These are phyloP conservation scores for Caenorhabditis sp. DNA, from an alignment of 2,888 invertebrate genomes.

Conservation along the genomic window DNA sequence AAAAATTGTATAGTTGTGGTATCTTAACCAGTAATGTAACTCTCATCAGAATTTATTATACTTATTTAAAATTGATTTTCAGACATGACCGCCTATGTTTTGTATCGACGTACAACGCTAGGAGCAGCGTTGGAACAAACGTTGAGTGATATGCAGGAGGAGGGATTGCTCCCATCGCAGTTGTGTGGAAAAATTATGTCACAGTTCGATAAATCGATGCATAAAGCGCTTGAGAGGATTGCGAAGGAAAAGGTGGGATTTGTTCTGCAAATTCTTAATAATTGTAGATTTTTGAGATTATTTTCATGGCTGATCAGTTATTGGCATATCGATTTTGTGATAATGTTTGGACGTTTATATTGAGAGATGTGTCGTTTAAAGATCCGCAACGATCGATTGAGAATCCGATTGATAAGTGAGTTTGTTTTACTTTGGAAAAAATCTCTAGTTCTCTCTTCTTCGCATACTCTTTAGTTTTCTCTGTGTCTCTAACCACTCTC, in stretches of 20 bases:
- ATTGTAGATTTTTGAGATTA: conserved; percentile 80
- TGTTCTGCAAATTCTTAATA: neutral
- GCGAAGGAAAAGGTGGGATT: conserved; percentile 84
- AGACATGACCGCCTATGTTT: conserved; percentile 79
- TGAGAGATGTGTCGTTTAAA: conserved; percentile 94
- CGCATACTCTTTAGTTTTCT: too few species aligned
- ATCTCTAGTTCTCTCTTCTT: too few species aligned
- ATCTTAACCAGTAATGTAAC: too few species aligned
- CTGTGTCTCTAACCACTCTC: too few species aligned
- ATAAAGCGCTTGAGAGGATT: conserved; percentile 83
- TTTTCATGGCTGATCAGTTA: conserved; percentile 78
- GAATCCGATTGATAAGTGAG: conserved; percentile 29
- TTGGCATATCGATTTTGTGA: conserved; percentile 87
- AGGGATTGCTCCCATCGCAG: conserved; percentile 26
- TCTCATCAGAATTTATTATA: too few species aligned
- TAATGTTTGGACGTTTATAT: conserved; percentile 99
- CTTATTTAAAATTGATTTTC: neutral
- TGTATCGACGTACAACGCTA: conserved; percentile 94
- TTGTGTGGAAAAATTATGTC: conserved; percentile 80
- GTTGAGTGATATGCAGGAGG: conserved; percentile 82
- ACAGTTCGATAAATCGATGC: conserved; percentile 96
- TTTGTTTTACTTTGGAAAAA: neutral
- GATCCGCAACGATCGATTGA: conserved; percentile 44
- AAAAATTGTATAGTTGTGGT: neutral
- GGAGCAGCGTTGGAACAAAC: conserved; percentile 96